Percentiles rank a stretch among this genome's conserved stretches.
These are phyloP conservation scores for Nomada flava DNA, from an alignment of 2,888 invertebrate genomes.

Conservation along the genomic window DNA sequence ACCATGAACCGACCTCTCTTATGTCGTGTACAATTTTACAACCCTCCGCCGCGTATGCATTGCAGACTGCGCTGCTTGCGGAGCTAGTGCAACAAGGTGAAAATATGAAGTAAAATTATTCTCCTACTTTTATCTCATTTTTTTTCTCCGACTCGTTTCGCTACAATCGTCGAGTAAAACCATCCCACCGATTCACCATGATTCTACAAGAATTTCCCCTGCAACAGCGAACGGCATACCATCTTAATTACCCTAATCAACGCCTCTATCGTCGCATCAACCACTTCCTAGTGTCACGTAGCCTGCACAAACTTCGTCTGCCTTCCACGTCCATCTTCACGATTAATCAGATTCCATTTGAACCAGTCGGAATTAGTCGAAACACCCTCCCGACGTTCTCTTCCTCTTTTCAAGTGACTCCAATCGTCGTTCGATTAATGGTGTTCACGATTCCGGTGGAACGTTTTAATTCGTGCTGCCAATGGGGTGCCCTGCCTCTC, in stretches of 20 bases:
- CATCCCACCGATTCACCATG: not conserved
- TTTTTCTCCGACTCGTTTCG: too few relatives aligned
- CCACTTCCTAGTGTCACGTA: conserved; percentile 19
- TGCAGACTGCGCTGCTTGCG: not conserved
- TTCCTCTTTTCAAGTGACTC: not conserved
- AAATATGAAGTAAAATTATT: too few relatives aligned
- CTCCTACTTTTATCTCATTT: too few relatives aligned
- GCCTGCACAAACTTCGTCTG: not conserved
- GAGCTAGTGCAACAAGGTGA: too few relatives aligned
- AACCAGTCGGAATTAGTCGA: not conserved
- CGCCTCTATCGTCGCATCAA: not conserved
- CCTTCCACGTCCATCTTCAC: not conserved
- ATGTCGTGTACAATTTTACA: conserved; percentile 51
- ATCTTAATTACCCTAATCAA: conserved; percentile 22
- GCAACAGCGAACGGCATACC: not conserved
- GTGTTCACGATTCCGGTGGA: not conserved
- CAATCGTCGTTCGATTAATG: not conserved
- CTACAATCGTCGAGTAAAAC: too few relatives aligned
- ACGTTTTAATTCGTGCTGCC: conserved; percentile 19
- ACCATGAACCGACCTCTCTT: conserved; percentile 10
- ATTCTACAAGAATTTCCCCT: not conserved
- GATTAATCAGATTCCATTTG: not conserved
- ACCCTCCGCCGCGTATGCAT: conserved; percentile 11
- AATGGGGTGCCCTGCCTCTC: not conserved
- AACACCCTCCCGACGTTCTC: not conserved